These are phyloP conservation scores for Ceratitis capitata DNA, from an alignment of 1,140 invertebrate genomes.

Conservation along the genomic window DNA sequence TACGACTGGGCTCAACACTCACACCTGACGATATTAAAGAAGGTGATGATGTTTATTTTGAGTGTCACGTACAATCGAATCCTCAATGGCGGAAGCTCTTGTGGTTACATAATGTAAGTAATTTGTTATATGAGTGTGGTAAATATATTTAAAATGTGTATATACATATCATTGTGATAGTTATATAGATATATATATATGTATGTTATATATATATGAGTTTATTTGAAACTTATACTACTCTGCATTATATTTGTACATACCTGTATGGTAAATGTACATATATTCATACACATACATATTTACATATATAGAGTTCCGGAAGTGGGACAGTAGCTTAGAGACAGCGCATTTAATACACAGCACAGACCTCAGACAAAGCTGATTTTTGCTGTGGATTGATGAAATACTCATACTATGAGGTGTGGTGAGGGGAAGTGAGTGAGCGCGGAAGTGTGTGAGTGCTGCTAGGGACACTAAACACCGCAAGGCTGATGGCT, in stretches of 20 bases:
- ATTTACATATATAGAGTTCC: neutral
- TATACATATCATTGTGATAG: too few species aligned
- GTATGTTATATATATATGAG: neutral
- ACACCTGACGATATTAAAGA: constrained; percentile 89
- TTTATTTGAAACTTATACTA: neutral
- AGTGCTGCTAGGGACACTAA: neutral
- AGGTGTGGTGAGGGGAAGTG: neutral
- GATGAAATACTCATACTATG: neutral
- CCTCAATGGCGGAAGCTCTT: constrained; percentile 84
- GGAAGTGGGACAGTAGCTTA: constrained; percentile 13
- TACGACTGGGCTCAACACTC: constrained; percentile 84
- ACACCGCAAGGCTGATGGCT: neutral
- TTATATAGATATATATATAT: neutral
- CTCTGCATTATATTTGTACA: neutral
- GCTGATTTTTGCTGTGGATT: neutral
- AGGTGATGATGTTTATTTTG: constrained; percentile 92
- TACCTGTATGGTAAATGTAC: neutral
- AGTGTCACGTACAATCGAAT: constrained; percentile 90
- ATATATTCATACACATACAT: neutral
- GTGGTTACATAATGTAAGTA: constrained; percentile 87
- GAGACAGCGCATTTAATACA: neutral
- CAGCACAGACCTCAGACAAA: neutral
- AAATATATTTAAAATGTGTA: neutral
- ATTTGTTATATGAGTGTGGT: neutral
- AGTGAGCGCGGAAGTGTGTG: neutral